Evolutionary conservation across 2,888 invertebrate species (phyloP).

Genomic region (Plebejus anna): DNA sequence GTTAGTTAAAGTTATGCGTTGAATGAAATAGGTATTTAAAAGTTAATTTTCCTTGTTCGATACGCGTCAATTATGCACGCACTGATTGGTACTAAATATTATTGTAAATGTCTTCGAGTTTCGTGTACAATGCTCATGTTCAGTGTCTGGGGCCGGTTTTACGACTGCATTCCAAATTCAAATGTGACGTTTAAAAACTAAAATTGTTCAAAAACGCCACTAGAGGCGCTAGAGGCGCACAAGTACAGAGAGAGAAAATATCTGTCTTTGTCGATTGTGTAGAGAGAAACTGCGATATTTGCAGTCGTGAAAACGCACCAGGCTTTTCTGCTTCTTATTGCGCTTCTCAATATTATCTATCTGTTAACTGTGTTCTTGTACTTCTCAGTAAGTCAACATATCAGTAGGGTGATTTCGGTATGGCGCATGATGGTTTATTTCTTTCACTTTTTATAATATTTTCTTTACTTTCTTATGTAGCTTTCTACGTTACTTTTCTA

Average conservation of each 20-base stretch:
- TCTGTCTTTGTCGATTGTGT: neutral
- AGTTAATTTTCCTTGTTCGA: slow-evolving; percentile 58
- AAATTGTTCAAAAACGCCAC: neutral
- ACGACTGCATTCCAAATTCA: neutral
- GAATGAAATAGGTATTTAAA: slow-evolving; percentile 52
- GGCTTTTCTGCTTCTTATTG: slow-evolving; percentile 51
- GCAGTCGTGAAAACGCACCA: neutral
- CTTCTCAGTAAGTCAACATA: slow-evolving; percentile 65
- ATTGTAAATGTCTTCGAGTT: slow-evolving; percentile 34
- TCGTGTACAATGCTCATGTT: slow-evolving; percentile 34
- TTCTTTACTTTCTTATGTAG: slow-evolving; percentile 25
- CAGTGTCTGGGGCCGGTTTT: neutral
- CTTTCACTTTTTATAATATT: slow-evolving; percentile 37
- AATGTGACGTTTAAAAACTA: neutral
- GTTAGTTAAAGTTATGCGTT: slow-evolving; percentile 80
- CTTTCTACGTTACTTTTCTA: slow-evolving; percentile 45
- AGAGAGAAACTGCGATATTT: neutral
- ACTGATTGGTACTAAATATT: slow-evolving; percentile 34
- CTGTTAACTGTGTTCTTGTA: slow-evolving; percentile 36
- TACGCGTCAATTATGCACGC: slow-evolving; percentile 38
- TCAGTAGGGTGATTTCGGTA: slow-evolving; percentile 64
- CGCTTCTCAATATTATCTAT: slow-evolving; percentile 45
- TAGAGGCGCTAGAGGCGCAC: neutral
- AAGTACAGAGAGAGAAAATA: neutral
- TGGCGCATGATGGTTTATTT: slow-evolving; percentile 54